Base-by-base conservation (phyloP, 2,797 vertebrate genomes). In the Rhinogobio ventralis region DNA sequence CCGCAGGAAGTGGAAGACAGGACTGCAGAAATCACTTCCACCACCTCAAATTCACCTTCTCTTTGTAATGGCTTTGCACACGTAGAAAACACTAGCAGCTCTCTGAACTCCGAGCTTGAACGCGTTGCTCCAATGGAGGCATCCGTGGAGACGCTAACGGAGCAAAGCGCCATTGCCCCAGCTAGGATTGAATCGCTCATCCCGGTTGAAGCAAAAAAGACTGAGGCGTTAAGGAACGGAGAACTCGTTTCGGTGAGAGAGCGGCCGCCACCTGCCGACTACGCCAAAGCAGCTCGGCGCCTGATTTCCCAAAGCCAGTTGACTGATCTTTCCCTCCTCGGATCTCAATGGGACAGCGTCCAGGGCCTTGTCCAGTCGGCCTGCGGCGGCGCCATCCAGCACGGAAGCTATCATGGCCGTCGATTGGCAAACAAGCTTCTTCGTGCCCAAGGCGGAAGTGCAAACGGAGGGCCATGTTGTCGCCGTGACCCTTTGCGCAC, bases 301-400 rank as follows among this genome's bases (percentile, higher is more conserved):
- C 92, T 95, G 25, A 92, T 96, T 86, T 95, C 95, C 82, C 97
- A 97, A 91, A 97, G 96, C 91, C 96, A 96, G 87, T 94, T 96
- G 85, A 94, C 95, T 0, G 97, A 97, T 79, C 95, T 98, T 87
- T 96, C 96, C 46, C 93, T 98, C 88, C 91, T 98, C 30, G 94
- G 95, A 17, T 96, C 96, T 62, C 97, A 96, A 85, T 99, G 97
- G 97, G 97, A 97, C 90, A 97, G 97, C 72, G 95, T 98, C 76
- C 97, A 97, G 89, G 97, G 97, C 74, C 94, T 98, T 91, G 96
- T 96, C 79, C 96, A 96, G 80, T 98, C 96, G 0, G 92, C 97
- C 46, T 97, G 95, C 53, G 93, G n/a, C 55, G 93, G 96, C 64
- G 92, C 95, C 79, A 86, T 96, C 25, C 95, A 97, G 86, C 95